Percentiles rank a stretch among this genome's conserved stretches.
Conservation (phyloP, 2,113 vertebrate genomes). For the Bagarius yarrelli region DNA sequence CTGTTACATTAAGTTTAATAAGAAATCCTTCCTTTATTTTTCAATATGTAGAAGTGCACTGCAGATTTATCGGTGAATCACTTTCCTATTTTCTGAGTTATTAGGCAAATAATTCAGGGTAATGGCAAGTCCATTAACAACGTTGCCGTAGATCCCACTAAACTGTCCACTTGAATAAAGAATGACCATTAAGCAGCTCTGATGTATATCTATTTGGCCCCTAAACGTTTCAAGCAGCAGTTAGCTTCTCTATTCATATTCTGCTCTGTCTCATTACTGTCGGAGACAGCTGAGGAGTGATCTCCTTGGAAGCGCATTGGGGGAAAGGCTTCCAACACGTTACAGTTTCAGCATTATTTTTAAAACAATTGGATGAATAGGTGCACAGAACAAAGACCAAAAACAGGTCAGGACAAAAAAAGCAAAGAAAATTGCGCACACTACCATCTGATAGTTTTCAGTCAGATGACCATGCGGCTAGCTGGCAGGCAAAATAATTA, state of each 20-base stretch:
- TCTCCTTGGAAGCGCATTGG: conserved; percentile 40
- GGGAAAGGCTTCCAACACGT: conserved; percentile 7
- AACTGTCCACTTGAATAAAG: conserved; percentile 73
- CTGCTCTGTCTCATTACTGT: conserved; percentile 60
- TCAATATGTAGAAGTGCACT: conserved; percentile 40
- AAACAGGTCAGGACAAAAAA: too few species aligned
- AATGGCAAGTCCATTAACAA: conserved; percentile 67
- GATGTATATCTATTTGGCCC: conserved; percentile 62
- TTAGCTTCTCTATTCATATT: conserved; percentile 68
- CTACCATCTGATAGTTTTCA: too few species aligned
- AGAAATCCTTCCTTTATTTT: conserved; percentile 39
- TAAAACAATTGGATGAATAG: too few species aligned
- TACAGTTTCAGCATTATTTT: conserved; percentile 21
- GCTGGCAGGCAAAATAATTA: too few species aligned
- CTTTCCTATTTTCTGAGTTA: conserved; percentile 57
- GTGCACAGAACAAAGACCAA: too few species aligned
- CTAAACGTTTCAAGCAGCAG: conserved; percentile 64
- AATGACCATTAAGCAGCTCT: conserved; percentile 69
- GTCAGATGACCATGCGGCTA: too few species aligned
- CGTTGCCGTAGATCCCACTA: conserved; percentile 62
- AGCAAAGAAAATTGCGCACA: too few species aligned
- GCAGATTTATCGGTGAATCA: conserved; percentile 52
- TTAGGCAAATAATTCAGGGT: conserved; percentile 66
- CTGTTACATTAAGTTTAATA: conserved; percentile 13
- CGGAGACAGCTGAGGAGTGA: conserved; percentile 41